These are phyloP conservation scores for Sebastolobus altivelis DNA, from an alignment of 2,797 vertebrate genomes.

Conservation along the genomic window DNA sequence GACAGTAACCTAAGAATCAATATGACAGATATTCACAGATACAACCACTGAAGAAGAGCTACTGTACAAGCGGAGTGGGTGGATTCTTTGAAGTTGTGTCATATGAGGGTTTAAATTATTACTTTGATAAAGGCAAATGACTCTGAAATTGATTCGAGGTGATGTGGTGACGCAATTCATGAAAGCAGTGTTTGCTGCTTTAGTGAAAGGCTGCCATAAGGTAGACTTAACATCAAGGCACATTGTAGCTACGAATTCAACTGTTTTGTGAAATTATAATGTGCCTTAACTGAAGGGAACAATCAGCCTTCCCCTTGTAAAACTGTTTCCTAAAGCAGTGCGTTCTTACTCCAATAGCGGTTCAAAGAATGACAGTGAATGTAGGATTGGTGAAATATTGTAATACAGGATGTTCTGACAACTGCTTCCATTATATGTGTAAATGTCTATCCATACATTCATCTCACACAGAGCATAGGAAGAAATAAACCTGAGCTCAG, in stretches of 20 bases:
- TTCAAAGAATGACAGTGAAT: not conserved
- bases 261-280: conserved; percentile 13
- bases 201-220: conserved; percentile 13
- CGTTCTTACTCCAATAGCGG: not conserved
- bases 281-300: conserved; percentile 9
- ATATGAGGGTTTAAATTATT: conserved; percentile 18
- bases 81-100: conserved; percentile 30
- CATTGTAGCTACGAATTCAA: conserved; percentile 27
- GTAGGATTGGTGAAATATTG: not conserved
- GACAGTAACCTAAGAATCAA: conserved; percentile 32
- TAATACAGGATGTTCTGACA: not conserved
- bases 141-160: conserved; percentile 20
- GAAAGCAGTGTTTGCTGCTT: conserved; percentile 17
- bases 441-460: not conserved
- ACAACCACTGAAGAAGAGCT: conserved; percentile 32
- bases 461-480: not conserved
- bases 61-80: conserved; percentile 23
- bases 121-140: conserved; percentile 14
- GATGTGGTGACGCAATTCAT: conserved; percentile 29
- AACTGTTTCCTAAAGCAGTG: conserved; percentile 13
- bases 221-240: conserved; percentile 42
- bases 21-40: conserved; percentile 21
- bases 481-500: not conserved
- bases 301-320: conserved; percentile 14
- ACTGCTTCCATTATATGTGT: not conserved